phyloP scores from a whole-genome alignment of 1,140 invertebrate genomes.

The Drosophila insularis region DNA sequence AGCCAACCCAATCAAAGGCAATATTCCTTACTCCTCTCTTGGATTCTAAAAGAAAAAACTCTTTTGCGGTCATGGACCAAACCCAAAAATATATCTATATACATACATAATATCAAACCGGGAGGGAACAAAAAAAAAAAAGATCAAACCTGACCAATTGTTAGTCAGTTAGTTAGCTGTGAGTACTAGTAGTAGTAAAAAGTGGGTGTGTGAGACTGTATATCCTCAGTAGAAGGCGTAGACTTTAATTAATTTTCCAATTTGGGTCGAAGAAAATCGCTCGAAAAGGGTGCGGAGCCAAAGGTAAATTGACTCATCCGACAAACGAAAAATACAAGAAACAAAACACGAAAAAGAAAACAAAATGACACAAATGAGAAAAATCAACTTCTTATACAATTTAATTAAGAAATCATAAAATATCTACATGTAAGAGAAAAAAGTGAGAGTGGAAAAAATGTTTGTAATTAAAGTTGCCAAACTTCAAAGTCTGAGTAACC shows the following conservation, averaged over 20 bases:
- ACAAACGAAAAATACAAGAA: neutral
- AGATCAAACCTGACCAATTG: conserved; percentile 66
- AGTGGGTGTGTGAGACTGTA: conserved; percentile 60
- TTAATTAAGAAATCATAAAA: conserved; percentile 50
- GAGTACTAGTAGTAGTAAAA: conserved; percentile 38
- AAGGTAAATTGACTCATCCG: conserved; percentile 48
- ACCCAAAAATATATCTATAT: conserved; percentile 28
- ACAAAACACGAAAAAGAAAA: neutral
- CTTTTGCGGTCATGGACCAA: conserved; percentile 77
- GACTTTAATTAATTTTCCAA: conserved; percentile 78
- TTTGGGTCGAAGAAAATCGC: conserved; percentile 63
- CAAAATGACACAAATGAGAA: conserved; percentile 13
- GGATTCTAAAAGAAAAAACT: conserved; percentile 28
- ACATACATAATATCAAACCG: neutral
- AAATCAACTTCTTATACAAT: conserved; percentile 52
- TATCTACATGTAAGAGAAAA: conserved; percentile 23
- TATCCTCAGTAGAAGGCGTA: conserved; percentile 49
- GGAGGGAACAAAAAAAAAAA: neutral
- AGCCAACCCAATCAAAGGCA: conserved; percentile 4
- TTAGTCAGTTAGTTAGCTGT: conserved; percentile 63
- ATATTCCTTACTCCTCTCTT: conserved; percentile 24
- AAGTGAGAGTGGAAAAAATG: conserved; percentile 59
- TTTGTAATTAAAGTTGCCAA: conserved; percentile 57
- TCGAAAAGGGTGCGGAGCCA: neutral
- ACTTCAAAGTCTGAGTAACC: conserved; percentile 25